Evolutionary conservation across 2,888 invertebrate species (phyloP).

Genomic region (Cerceris rybyensis): DNA sequence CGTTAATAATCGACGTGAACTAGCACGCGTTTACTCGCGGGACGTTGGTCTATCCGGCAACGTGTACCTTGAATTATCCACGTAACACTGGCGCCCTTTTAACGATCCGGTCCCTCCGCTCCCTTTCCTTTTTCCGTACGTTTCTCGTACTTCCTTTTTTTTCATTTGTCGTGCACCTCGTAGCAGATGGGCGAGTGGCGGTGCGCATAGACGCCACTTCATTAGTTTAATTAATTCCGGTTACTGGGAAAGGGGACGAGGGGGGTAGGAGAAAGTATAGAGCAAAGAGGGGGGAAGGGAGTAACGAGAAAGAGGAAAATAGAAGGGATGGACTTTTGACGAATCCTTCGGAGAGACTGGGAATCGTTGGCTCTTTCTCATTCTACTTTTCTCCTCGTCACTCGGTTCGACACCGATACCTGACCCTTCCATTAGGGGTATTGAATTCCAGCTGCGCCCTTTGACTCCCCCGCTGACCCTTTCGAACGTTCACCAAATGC

Average conservation of each 20-base stretch:
- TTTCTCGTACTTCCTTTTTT: neutral
- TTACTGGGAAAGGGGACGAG: slow-evolving; percentile 34
- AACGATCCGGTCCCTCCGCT: neutral
- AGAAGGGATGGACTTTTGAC: slow-evolving; percentile 37
- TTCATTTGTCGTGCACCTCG: slow-evolving; percentile 6
- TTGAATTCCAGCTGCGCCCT: slow-evolving; percentile 66
- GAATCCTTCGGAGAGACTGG: slow-evolving; percentile 39
- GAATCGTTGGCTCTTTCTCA: slow-evolving; percentile 10
- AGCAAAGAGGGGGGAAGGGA: too few species aligned
- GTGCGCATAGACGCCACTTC: slow-evolving; percentile 55
- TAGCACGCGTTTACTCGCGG: slow-evolving; percentile 47
- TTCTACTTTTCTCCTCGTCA: too few species aligned
- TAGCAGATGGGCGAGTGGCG: neutral
- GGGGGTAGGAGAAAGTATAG: too few species aligned
- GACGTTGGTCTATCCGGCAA: slow-evolving; percentile 9
- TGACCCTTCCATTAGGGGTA: slow-evolving; percentile 74
- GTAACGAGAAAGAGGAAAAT: too few species aligned
- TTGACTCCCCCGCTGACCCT: slow-evolving; percentile 23
- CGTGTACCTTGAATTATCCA: slow-evolving; percentile 4
- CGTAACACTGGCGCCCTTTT: neutral
- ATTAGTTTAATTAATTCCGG: slow-evolving; percentile 74
- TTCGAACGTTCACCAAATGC: slow-evolving; percentile 17
- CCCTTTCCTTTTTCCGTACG: neutral
- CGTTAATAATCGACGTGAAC: slow-evolving; percentile 72
- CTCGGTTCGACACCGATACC: slow-evolving; percentile 42